Base-by-base conservation (phyloP, 2,797 vertebrate genomes). In the Pipistrellus pygmaeus region DNA sequence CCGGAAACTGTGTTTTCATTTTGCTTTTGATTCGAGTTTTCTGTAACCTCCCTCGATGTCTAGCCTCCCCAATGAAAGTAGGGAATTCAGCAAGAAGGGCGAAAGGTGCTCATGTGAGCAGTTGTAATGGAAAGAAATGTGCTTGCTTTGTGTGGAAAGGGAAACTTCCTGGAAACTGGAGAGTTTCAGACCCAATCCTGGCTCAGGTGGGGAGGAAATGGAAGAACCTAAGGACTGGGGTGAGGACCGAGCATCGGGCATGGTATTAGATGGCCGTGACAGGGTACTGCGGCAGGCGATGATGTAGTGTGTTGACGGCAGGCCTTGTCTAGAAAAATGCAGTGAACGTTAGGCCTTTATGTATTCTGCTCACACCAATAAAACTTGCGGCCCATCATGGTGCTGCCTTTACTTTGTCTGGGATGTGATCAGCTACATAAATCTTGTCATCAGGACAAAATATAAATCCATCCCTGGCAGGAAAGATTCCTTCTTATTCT, bases 1-100 rank as follows among this genome's bases (percentile, higher is more conserved):
- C 84, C 12, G 3, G 57, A 53, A 82, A 95, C 44, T 41, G 23
- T 18, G 44, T 68, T 91, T 84, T 23, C 9, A 32, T 77, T 91
- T 94, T 60, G 53, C 35, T 85, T 91, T 73, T 46, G n/a, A 68
- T 32, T 78, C 76, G 88, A 85, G 23, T 86, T 94, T 92, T 93
- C 25, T 53, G 62, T 78, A 23, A 85, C 10, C 66, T 18, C 38
- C 38, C 86, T 94, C 38, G 12, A 27, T 1, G 38, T 68, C 80
- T 18, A 11, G 13, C 15, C 44, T 92, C 30, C n/a, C 27, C 2
- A 13, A 0, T 38, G 51, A 75, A 90, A 94, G 44, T 23, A 72
- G 25, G 73, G 68, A 46, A 76, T 72, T 68, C 27, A 17, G 44
- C 21, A 51, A 77, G 53, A 76, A 86, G 32, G 35, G 30, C 2